These are phyloP conservation scores for Brachypodius melanocephalos DNA, from an alignment of 2,113 vertebrate species.

Conservation along the genomic window DNA sequence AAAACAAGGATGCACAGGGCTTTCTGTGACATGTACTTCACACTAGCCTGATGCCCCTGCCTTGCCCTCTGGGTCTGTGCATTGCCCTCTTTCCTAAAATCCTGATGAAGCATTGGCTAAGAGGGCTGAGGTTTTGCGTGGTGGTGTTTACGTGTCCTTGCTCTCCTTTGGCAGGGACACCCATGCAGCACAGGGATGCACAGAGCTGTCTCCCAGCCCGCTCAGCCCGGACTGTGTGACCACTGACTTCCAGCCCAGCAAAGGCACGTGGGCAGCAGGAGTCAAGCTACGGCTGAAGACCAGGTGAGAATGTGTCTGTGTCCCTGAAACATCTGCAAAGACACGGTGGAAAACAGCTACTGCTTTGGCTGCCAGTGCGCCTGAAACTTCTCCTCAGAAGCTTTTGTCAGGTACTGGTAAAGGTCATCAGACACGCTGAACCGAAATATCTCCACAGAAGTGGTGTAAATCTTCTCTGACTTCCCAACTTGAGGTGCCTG, in stretches of 20 bases:
- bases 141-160: background rate
- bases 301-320: slow-evolving; percentile 54
- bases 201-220: background rate
- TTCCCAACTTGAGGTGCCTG: background rate
- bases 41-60: background rate
- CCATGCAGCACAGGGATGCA: slow-evolving; percentile 25
- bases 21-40: background rate
- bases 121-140: background rate
- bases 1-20: background rate
- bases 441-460: background rate
- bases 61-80: background rate
- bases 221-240: background rate
- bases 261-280: slow-evolving; percentile 57
- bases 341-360: background rate
- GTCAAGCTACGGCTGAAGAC: slow-evolving; percentile 60
- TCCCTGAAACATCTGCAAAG: background rate
- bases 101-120: background rate
- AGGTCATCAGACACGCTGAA: background rate
- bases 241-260: slow-evolving; percentile 48
- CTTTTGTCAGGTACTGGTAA: background rate
- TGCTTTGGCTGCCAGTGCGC: background rate
- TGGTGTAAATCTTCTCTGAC: background rate
- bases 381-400: background rate
- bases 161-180: slow-evolving; percentile 67
- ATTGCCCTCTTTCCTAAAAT: background rate